Evolutionary conservation across 2,888 invertebrate species (phyloP).

Genomic region (Epsilonema sp.): DNA sequence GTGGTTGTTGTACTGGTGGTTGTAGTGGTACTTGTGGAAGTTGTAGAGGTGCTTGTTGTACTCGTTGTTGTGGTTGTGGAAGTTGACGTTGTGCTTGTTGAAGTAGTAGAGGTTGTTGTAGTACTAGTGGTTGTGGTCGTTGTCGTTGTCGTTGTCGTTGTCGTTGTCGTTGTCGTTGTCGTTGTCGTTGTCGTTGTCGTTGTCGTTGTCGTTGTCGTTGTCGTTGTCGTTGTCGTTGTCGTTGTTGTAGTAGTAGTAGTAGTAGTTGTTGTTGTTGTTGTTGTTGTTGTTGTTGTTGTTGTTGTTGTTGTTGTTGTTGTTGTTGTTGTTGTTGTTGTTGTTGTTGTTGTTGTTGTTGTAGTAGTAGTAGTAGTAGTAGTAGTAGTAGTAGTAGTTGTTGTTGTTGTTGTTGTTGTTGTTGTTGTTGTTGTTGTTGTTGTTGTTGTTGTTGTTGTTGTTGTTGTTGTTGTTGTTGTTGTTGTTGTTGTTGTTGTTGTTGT

Average conservation of each 20-base stretch:
- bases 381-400: no score
- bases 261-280: conserved; percentile 2
- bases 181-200: conserved; percentile 3
- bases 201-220: conserved; percentile 1
- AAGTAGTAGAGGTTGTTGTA: not conserved
- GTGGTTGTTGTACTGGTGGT: no score
- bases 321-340: not conserved
- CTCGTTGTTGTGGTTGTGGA: not conserved
- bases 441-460: conserved; percentile 3
- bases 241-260: conserved; percentile 1
- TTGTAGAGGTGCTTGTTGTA: no score
- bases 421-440: not conserved
- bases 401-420: not conserved
- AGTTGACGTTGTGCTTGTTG: conserved; percentile 1
- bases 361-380: no score
- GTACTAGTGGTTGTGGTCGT: no score
- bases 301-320: conserved; percentile 2
- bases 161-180: conserved; percentile 1
- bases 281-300: conserved; percentile 2
- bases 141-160: conserved; percentile 1
- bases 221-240: not conserved
- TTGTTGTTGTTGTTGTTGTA: no score
- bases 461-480: not conserved
- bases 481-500: no score
- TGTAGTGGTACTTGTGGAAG: no score